These are phyloP conservation scores for Prorops nasuta DNA, from an alignment of 1,140 invertebrate species.

Conservation along the genomic window DNA sequence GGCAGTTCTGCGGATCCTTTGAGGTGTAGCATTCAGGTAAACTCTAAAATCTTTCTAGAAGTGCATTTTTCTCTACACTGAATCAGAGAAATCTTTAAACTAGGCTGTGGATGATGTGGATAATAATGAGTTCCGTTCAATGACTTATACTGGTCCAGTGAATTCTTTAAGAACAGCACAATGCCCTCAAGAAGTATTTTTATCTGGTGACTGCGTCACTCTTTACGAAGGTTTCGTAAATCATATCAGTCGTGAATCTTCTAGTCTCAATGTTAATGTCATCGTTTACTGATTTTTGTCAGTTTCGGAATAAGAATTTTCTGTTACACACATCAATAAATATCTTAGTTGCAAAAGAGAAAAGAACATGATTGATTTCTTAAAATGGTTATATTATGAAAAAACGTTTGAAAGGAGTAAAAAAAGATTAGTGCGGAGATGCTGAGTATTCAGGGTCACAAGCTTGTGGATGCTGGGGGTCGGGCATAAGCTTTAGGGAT, in stretches of 20 bases:
- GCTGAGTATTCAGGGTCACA: no score
- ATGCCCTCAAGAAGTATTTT: conserved; percentile 40
- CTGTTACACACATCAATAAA: not conserved
- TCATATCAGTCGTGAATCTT: conserved; percentile 39
- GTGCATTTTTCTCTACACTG: not conserved
- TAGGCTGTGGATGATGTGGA: conserved; percentile 44
- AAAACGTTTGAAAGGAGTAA: no score
- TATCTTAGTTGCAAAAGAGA: not conserved
- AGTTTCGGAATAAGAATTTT: conserved; percentile 15
- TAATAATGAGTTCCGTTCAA: conserved; percentile 37
- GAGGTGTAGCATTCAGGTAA: conserved; percentile 48
- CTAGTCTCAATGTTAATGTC: conserved; percentile 47
- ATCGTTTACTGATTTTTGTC: conserved; percentile 41
- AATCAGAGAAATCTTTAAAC: not conserved
- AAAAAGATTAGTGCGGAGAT: no score
- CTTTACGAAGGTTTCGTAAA: conserved; percentile 45
- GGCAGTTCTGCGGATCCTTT: conserved; percentile 30
- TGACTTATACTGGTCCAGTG: conserved; percentile 48
- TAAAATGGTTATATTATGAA: no score
- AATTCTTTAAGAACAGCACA: conserved; percentile 44
- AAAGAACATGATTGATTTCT: conserved; percentile 22
- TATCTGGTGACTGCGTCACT: conserved; percentile 47
- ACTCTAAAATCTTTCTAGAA: not conserved
- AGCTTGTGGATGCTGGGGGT: conserved; percentile 88
- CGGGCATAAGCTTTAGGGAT: conserved; percentile 92